Evolutionary conservation across 2,797 vertebrate genomes (phyloP).

Genomic region (Zalophus californianus): DNA sequence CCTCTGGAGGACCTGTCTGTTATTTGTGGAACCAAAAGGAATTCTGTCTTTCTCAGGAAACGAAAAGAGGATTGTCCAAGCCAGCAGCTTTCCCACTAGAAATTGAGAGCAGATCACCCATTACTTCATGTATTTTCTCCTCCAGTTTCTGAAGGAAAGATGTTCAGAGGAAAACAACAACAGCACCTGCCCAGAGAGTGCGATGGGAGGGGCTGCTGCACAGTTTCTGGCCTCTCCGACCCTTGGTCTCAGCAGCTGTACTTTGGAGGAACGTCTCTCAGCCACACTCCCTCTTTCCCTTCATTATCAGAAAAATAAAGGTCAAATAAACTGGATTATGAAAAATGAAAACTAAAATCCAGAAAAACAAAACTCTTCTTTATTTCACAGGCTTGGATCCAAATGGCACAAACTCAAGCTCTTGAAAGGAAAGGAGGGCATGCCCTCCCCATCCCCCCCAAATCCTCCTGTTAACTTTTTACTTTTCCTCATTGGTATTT

Average conservation of each 20-base stretch:
- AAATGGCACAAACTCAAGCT: slow-evolving; percentile 53
- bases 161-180: background rate
- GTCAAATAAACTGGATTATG: slow-evolving; percentile 70
- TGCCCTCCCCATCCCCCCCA: too few species aligned
- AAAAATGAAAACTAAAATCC: slow-evolving; percentile 75
- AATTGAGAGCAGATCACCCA: background rate
- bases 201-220: background rate
- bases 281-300: slow-evolving; percentile 40
- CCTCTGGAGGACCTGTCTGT: slow-evolving; percentile 25
- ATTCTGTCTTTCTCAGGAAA: slow-evolving; percentile 30
- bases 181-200: background rate
- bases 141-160: slow-evolving; percentile 43
- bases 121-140: background rate
- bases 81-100: background rate
- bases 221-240: background rate
- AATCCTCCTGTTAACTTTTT: background rate
- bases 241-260: background rate
- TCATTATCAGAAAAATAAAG: slow-evolving; percentile 72
- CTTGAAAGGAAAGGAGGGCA: slow-evolving; percentile 41
- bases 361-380: slow-evolving; percentile 54
- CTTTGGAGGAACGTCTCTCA: slow-evolving; percentile 62
- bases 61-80: background rate
- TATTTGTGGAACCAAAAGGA: background rate
- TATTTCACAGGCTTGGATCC: slow-evolving; percentile 8
- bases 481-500: slow-evolving; percentile 70